Conservation (phyloP, 2,888 invertebrate genomes). For the Invenusta paracnida region DNA sequence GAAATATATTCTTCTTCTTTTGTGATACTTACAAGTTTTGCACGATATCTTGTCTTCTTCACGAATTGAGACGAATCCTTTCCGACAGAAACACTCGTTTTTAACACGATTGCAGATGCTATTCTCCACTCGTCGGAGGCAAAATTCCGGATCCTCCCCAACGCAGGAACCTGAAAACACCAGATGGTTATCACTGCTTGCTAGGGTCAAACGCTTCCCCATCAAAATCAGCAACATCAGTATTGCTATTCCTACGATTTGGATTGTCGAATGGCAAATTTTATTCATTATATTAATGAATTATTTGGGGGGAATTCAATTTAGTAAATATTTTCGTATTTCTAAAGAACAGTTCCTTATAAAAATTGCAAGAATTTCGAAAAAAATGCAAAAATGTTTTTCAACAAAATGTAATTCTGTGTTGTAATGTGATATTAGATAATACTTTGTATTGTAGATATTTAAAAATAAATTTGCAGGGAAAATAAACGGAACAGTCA, state of each 20-base stretch:
- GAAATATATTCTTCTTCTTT: no score
- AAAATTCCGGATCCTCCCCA: conserved; percentile 26
- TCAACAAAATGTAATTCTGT: no score
- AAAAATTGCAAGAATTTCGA: no score
- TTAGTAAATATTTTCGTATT: no score
- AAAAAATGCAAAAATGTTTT: no score
- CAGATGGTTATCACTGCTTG: not conserved
- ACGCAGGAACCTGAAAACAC: conserved; percentile 37
- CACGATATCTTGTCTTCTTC: conserved; percentile 31
- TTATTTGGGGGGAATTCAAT: no score
- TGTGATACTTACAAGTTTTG: conserved; percentile 33
- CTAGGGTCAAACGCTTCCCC: not conserved
- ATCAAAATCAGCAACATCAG: not conserved
- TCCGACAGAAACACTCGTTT: conserved; percentile 37
- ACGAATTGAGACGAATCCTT: conserved; percentile 30
- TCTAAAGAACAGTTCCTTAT: no score
- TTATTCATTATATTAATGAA: no score
- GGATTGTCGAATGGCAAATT: no score
- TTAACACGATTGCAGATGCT: conserved; percentile 37
- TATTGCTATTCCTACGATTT: not conserved
- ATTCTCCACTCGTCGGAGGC: conserved; percentile 35
- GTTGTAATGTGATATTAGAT: no score
- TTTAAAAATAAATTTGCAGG: not conserved
- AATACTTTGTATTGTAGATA: not conserved
- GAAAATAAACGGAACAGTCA: no score